These are phyloP conservation scores for Eupithecia exiguata DNA, from an alignment of 2,888 invertebrate genomes.

Conservation along the genomic window DNA sequence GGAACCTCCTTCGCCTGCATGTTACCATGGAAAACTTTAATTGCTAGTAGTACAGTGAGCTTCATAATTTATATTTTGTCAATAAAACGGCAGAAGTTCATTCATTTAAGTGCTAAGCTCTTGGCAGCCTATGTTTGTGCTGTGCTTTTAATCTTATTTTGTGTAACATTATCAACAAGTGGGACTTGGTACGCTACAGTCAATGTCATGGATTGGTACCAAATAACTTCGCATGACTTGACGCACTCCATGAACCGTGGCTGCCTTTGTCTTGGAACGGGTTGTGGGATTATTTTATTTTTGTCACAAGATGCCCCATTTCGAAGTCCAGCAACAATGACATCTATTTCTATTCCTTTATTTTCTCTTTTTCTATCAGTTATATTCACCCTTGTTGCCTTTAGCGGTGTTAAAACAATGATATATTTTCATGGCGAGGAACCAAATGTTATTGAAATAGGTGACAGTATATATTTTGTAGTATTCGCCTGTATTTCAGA, in stretches of 20 bases:
- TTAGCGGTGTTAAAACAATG: slow-evolving; percentile 71
- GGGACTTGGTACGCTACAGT: slow-evolving; percentile 70
- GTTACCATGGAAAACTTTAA: slow-evolving; percentile 62
- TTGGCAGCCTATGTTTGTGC: slow-evolving; percentile 55
- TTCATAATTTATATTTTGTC: slow-evolving; percentile 61
- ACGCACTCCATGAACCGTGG: slow-evolving; percentile 57
- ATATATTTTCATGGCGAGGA: slow-evolving; percentile 75
- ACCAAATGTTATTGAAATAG: slow-evolving; percentile 67
- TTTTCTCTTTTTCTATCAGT: slow-evolving; percentile 59
- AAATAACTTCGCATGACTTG: slow-evolving; percentile 38
- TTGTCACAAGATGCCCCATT: slow-evolving; percentile 66
- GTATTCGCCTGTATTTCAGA: slow-evolving; percentile 67
- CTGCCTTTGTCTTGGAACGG: slow-evolving; percentile 63
- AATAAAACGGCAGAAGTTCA: slow-evolving; percentile 61
- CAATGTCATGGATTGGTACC: slow-evolving; percentile 53
- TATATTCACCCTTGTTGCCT: slow-evolving; percentile 61
- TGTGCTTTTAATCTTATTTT: slow-evolving; percentile 61
- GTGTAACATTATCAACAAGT: slow-evolving; percentile 64
- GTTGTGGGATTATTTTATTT: slow-evolving; percentile 66
- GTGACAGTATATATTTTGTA: slow-evolving; percentile 58
- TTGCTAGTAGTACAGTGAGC: slow-evolving; percentile 52
- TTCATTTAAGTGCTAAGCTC: slow-evolving; percentile 58
- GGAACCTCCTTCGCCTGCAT: slow-evolving; percentile 49
- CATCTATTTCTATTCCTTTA: slow-evolving; percentile 62
- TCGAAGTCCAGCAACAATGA: slow-evolving; percentile 75